Percentiles rank a stretch among this genome's conserved stretches.
phyloP scores from a whole-genome alignment of 2,797 vertebrate species.

The Notolabrus celidotus region DNA sequence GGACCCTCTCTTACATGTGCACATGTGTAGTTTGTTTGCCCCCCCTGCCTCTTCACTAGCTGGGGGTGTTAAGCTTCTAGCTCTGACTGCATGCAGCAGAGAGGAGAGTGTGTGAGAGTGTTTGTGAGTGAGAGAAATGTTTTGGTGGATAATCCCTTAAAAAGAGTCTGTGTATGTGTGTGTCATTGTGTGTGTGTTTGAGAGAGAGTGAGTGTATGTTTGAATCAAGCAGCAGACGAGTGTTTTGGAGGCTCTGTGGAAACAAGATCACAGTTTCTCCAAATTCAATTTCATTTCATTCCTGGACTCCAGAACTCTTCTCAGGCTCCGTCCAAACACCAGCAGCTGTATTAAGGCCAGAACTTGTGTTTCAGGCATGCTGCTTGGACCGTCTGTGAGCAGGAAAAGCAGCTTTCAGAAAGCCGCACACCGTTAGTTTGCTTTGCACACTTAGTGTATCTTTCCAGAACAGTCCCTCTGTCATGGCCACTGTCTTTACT shows the following conservation, averaged over 20 bases:
- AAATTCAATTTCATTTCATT: constrained; percentile 50
- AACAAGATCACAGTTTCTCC: constrained; percentile 47
- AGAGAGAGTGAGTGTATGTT: constrained; percentile 15
- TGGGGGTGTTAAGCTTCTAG: constrained; percentile 51
- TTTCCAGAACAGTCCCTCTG: constrained; percentile 19
- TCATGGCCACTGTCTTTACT: constrained; percentile 6
- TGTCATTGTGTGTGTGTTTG: not conserved
- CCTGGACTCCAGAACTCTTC: constrained; percentile 17
- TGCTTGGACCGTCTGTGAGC: constrained; percentile 3
- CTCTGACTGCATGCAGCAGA: constrained; percentile 25
- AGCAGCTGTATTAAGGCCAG: constrained; percentile 28
- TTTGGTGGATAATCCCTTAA: constrained; percentile 16
- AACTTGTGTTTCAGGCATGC: constrained; percentile 15
- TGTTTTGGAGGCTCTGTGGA: constrained; percentile 49
- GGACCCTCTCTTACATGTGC: constrained; percentile 19
- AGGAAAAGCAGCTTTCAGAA: constrained; percentile 15
- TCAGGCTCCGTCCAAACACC: constrained; percentile 22
- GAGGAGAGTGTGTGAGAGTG: constrained; percentile 18
- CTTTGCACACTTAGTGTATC: not conserved
- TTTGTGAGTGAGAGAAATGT: constrained; percentile 29
- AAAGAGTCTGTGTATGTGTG: constrained; percentile 12
- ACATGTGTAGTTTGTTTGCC: constrained; percentile 56
- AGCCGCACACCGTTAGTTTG: not conserved
- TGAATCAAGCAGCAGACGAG: constrained; percentile 28
- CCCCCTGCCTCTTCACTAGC: constrained; percentile 33